phyloP scores from a whole-genome alignment of 2,888 invertebrate genomes.

The Belgica antarctica region DNA sequence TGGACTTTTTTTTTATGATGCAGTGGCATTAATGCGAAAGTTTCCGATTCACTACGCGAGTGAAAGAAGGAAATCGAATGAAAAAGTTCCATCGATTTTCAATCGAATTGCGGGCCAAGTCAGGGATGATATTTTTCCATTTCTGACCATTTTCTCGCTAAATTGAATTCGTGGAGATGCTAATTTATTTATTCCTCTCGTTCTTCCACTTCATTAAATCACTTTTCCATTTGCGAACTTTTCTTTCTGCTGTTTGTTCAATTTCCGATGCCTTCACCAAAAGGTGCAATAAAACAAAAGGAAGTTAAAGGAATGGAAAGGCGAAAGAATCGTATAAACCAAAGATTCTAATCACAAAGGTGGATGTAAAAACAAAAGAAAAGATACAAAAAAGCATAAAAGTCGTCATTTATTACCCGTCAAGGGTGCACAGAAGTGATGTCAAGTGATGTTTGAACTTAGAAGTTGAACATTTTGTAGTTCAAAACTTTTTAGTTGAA shows the following conservation, averaged over 20 bases:
- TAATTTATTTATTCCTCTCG: slow-evolving; percentile 37
- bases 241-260: background rate
- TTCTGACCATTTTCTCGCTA: slow-evolving; percentile 14
- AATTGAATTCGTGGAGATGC: slow-evolving; percentile 27
- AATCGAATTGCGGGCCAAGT: no score
- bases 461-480: no score
- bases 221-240: background rate
- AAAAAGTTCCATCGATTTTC: slow-evolving; percentile 34
- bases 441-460: no score
- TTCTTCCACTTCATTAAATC: slow-evolving; percentile 35
- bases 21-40: slow-evolving; percentile 41
- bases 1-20: slow-evolving; percentile 35
- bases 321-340: background rate
- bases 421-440: background rate
- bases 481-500: no score
- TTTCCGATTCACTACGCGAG: slow-evolving; percentile 22
- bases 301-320: background rate
- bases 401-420: background rate
- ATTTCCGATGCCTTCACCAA: background rate
- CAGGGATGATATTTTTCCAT: slow-evolving; percentile 5
- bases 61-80: background rate
- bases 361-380: background rate
- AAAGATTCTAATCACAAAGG: background rate
- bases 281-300: background rate
- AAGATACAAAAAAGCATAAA: background rate